Evolutionary conservation across 2,888 invertebrate species (phyloP).

Genomic region (Empis stercorea): DNA sequence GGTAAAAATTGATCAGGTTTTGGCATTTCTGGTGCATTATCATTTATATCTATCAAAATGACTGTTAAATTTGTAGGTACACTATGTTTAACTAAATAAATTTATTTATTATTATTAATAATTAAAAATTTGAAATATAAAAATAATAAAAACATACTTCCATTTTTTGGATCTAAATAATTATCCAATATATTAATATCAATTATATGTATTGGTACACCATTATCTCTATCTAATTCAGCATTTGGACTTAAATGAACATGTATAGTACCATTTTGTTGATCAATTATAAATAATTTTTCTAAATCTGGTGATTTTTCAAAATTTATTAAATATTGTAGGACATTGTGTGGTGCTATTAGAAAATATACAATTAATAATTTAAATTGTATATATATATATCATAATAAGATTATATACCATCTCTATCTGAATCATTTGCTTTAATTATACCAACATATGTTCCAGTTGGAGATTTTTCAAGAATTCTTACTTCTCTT

Average conservation of each 20-base stretch:
- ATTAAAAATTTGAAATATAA: background rate
- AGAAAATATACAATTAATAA: background rate
- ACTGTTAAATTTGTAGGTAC: constrained; percentile 28
- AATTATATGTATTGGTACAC: constrained; percentile 37
- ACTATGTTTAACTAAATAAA: constrained; percentile 18
- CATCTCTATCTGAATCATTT: constrained; percentile 45
- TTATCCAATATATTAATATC: constrained; percentile 43
- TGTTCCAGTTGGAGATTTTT: constrained; percentile 38
- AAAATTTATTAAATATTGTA: constrained; percentile 42
- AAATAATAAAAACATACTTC: constrained; percentile 27
- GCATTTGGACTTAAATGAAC: constrained; percentile 38
- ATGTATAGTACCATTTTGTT: constrained; percentile 35
- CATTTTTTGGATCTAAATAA: constrained; percentile 30
- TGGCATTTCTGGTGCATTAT: constrained; percentile 44
- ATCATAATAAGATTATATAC: constrained; percentile 23
- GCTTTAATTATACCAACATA: constrained; percentile 33
- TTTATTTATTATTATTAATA: too few relatives aligned
- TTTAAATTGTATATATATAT: background rate
- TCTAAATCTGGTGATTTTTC: constrained; percentile 34
- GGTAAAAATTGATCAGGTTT: constrained; percentile 15
- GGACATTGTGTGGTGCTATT: constrained; percentile 39
- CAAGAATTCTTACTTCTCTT: constrained; percentile 35
- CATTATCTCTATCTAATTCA: constrained; percentile 41
- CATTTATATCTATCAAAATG: constrained; percentile 46
- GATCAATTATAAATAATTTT: constrained; percentile 41